phyloP scores from a whole-genome alignment of 2,888 invertebrate species.

The Incurvaria masculella region DNA sequence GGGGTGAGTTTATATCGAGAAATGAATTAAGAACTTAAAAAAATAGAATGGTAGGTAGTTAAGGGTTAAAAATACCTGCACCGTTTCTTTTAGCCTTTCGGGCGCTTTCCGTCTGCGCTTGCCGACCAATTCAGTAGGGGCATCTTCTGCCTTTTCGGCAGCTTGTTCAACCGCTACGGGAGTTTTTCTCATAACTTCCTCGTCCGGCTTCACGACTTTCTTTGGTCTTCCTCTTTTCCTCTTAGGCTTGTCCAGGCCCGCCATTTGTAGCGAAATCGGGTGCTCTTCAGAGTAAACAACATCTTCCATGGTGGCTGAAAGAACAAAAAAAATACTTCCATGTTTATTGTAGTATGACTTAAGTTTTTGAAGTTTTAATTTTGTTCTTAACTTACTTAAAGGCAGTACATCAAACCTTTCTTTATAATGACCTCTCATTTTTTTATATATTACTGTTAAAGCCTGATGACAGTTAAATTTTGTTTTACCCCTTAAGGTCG shows the following conservation, averaged over 20 bases:
- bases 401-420: too few relatives aligned
- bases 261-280: constrained; percentile 60
- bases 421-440: too few relatives aligned
- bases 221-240: constrained; percentile 66
- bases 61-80: constrained; percentile 42
- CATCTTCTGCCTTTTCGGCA: constrained; percentile 24
- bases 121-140: constrained; percentile 50
- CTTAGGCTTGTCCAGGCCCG: constrained; percentile 63
- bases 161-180: constrained; percentile 35
- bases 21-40: too few relatives aligned
- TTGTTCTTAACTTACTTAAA: too few relatives aligned
- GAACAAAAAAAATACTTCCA: background rate
- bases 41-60: background rate
- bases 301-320: constrained; percentile 59
- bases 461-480: too few relatives aligned
- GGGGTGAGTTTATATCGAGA: too few relatives aligned
- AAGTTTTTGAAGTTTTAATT: too few relatives aligned
- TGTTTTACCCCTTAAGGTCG: too few relatives aligned
- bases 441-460: too few relatives aligned
- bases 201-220: constrained; percentile 26
- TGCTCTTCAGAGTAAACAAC: constrained; percentile 64
- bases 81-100: constrained; percentile 54
- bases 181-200: constrained; percentile 33
- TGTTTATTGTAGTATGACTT: too few relatives aligned
- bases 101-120: constrained; percentile 66